Evolutionary conservation across 2,113 vertebrate genomes (phyloP).

Genomic region (Aplodontia rufa): DNA sequence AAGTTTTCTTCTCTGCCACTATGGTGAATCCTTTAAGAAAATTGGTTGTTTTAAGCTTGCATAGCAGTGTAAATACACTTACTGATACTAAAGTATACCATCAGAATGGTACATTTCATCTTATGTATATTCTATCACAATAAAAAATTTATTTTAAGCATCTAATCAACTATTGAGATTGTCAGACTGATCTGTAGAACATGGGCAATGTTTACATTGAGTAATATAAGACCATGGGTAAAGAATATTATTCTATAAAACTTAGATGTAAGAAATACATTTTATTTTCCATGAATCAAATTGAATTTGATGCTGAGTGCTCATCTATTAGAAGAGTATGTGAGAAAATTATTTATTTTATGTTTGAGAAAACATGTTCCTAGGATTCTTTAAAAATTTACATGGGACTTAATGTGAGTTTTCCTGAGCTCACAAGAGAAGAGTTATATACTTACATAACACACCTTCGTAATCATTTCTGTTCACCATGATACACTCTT

Average conservation of each 20-base stretch:
- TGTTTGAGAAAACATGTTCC: neutral
- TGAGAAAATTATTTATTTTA: neutral
- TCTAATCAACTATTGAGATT: neutral
- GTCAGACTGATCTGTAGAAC: neutral
- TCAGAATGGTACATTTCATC: neutral
- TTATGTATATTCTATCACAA: neutral
- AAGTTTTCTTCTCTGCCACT: neutral
- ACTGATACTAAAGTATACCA: neutral
- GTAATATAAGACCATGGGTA: neutral
- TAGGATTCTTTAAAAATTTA: neutral
- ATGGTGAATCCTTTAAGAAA: slow-evolving; percentile 14
- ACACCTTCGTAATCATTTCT: neutral
- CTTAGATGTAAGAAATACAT: neutral
- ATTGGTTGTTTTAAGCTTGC: slow-evolving; percentile 12
- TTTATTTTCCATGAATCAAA: slow-evolving; percentile 49
- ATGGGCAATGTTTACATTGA: neutral
- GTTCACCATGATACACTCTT: neutral
- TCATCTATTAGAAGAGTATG: neutral
- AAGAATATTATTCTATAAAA: neutral
- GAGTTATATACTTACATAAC: neutral
- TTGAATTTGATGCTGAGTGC: slow-evolving; percentile 19
- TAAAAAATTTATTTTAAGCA: neutral
- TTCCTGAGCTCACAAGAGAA: neutral
- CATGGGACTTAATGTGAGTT: neutral
- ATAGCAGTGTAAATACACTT: neutral